Base-by-base conservation (phyloP, 2,888 invertebrate genomes). In the Lasioglossum vierecki region DNA sequence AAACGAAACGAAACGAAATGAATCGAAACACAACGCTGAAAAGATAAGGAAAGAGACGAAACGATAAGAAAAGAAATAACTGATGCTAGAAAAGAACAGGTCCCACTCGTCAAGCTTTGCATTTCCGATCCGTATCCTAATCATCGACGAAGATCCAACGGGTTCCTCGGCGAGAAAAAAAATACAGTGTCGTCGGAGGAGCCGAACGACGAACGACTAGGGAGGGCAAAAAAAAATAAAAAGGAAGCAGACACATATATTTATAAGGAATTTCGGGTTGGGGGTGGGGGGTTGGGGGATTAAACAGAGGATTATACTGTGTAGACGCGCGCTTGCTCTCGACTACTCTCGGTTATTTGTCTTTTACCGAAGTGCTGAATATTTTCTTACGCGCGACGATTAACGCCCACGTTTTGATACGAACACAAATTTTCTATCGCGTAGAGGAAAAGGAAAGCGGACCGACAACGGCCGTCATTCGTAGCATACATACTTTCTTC, bases 391-490 rank as follows among this genome's bases (percentile, higher is more conserved):
- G 88, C 90, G 90, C 92, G 91, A 87, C 89, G 87, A 73, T 73
- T 73, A 66, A 91, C 90, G 88, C 85, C 85, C 82, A 92, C 90
- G 92, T 94, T 94, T 94, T 94, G 93, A 94, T 94, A 94, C 93
- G 91, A 93, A 92, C 90, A 91, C 92, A 92, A 93, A 92, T 94
- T 94, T 94, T 94, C 93, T 94, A 94, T 92, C 92, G 85, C 88
- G 86, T 89, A 90, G 85, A 84, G 76, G 30, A 83, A 78, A 53
- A 35, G 76, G 77, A 79, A 46, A 66, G 35, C 35, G 35, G 35
- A 35, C 35, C 70, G 76, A n/a, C 71, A 71, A 46, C 57, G 72
- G 35, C 41, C 82, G 79, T 78, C 79, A 73, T 80, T 83, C 75
- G 77, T 85, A 80, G 86, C 39, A 44, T 44, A 53, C 53, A 53